These are phyloP conservation scores for Drosophila rufa DNA, from an alignment of 1,140 invertebrate species.

Conservation along the genomic window DNA sequence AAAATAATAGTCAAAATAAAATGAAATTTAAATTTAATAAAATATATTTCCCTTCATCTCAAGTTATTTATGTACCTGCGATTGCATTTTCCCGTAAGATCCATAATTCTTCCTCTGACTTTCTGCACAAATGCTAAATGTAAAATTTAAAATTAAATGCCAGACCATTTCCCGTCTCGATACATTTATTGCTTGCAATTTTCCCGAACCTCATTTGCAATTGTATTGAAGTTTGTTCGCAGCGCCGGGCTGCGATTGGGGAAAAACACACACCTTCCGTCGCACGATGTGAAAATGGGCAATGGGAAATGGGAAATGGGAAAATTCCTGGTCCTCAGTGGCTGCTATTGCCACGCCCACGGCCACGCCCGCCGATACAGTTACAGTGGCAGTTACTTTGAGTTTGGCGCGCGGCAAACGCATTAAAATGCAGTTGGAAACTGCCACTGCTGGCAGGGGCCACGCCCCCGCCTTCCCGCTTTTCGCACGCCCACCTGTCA, in stretches of 20 bases:
- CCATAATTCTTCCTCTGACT: no score
- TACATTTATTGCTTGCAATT: conserved; percentile 23
- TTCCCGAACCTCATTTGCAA: conserved; percentile 51
- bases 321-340: conserved; percentile 28
- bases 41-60: no score
- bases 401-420: conserved; percentile 47
- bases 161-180: not conserved
- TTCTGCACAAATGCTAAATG: not conserved
- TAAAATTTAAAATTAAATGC: not conserved
- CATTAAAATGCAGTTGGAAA: conserved; percentile 74
- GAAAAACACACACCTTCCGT: conserved; percentile 3
- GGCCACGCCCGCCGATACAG: conserved; percentile 23
- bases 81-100: no score
- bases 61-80: no score
- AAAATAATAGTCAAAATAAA: no score
- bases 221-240: conserved; percentile 42
- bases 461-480: conserved; percentile 16
- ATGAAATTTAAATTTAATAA: no score
- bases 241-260: conserved; percentile 4
- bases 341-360: conserved; percentile 14
- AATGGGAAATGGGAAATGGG: conserved; percentile 59
- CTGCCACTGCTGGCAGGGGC: conserved; percentile 46
- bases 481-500: conserved; percentile 15
- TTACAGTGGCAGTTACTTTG: conserved; percentile 18
- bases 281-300: conserved; percentile 38